Conservation (phyloP, 2,797 vertebrate species). For the Centroberyx gerrardi region DNA sequence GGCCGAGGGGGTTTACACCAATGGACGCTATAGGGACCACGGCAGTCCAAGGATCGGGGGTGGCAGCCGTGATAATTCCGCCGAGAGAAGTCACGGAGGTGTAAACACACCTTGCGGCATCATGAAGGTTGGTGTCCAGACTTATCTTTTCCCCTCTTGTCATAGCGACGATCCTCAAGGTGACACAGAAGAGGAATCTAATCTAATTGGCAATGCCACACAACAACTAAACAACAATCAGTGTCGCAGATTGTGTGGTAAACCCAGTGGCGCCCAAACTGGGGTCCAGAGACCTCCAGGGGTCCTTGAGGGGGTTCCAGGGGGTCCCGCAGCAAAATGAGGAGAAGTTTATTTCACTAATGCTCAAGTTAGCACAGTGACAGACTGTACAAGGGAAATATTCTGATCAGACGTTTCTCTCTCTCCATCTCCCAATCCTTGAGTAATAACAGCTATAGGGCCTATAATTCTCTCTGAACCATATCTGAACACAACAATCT, state of each 20-base stretch:
- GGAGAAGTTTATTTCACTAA: slow-evolving; percentile 20
- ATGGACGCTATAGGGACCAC: slow-evolving; percentile 82
- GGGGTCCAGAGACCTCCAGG: background rate
- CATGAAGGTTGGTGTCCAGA: slow-evolving; percentile 85
- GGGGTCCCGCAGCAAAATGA: background rate
- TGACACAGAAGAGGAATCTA: slow-evolving; percentile 58
- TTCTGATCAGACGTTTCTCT: background rate
- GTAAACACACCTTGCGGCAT: slow-evolving; percentile 87
- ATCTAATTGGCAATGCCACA: background rate
- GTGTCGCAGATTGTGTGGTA: background rate
- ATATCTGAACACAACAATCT: background rate
- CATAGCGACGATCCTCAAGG: slow-evolving; percentile 61
- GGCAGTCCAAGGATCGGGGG: slow-evolving; percentile 77
- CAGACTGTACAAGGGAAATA: background rate
- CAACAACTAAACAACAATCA: background rate
- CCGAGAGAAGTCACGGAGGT: slow-evolving; percentile 81
- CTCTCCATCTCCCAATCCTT: too few species aligned
- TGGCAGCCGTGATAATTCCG: slow-evolving; percentile 83
- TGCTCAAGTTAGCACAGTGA: slow-evolving; percentile 24
- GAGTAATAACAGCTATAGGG: too few species aligned
- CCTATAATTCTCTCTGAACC: too few species aligned
- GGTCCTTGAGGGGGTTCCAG: background rate
- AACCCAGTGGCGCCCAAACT: background rate
- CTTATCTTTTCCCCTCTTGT: slow-evolving; percentile 5
- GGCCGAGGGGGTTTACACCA: slow-evolving; percentile 83